These are phyloP conservation scores for Manis crassicaudata DNA, from an alignment of 2,797 vertebrate genomes.

Conservation along the genomic window DNA sequence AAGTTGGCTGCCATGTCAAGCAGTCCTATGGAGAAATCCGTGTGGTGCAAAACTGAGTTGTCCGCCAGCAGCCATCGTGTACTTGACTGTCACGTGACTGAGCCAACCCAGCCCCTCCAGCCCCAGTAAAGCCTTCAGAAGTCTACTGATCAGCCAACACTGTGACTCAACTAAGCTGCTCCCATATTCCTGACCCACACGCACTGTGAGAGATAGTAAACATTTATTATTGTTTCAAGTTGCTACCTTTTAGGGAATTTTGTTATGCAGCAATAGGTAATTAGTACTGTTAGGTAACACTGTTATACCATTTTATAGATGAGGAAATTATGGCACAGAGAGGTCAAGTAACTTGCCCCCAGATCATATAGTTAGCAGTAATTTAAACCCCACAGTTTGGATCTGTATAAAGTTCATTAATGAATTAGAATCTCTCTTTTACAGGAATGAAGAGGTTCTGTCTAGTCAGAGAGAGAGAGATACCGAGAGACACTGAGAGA, in stretches of 20 bases:
- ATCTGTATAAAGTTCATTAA: background rate
- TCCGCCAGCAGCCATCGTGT: background rate
- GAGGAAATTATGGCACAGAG: background rate
- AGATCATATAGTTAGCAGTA: background rate
- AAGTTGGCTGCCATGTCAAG: background rate
- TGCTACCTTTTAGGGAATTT: background rate
- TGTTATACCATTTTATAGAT: background rate
- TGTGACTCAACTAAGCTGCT: background rate
- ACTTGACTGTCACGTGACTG: background rate
- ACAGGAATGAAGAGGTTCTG: background rate
- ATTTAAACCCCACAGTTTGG: background rate
- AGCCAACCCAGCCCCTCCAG: background rate
- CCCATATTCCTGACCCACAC: constrained; percentile 16
- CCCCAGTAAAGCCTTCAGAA: background rate
- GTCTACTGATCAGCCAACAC: background rate
- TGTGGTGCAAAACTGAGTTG: background rate
- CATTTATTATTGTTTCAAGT: background rate
- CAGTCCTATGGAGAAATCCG: background rate
- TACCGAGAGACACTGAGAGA: background rate
- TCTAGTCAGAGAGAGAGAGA: background rate
- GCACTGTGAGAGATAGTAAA: background rate
- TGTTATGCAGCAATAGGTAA: background rate
- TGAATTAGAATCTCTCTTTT: background rate
- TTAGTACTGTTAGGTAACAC: background rate
- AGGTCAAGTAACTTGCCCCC: background rate